Base-by-base conservation (phyloP, 2,888 invertebrate genomes). In the Scaptomyza tumidula region DNA sequence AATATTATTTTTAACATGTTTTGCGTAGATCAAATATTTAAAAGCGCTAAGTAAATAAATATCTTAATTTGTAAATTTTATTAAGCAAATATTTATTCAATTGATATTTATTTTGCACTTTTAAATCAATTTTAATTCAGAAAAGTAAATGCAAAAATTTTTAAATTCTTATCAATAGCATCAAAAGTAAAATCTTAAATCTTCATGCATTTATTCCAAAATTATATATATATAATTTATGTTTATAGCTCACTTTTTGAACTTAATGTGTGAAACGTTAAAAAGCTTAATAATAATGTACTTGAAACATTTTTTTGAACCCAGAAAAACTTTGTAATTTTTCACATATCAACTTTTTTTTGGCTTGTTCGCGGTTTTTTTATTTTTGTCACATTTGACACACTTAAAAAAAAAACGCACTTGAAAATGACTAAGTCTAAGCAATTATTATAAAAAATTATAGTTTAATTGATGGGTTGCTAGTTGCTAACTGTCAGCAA, bases 371-470 rank as follows among this genome's bases (percentile, higher is more conserved):
- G 19, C 19, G 1, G 19, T 19, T 16, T 41, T 29, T 37, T 24
- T 19, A 1, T 37, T 55, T 33, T 35, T 43, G n/a, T 63, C 46
- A 31, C 24, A 54, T 67, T 76, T 76, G 68, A 68, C 72, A 67
- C 60, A 76, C 72, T 13, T 33, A 10, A 33, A 33, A 10, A 76
- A 60, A 54, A 71, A 56, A 66, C 45, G 56, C 68, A 73, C 62
- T 72, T 77, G 74, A 61, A 45, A 27, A 43, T 37, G 48, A 48
- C 66, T 43, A 53, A n/a, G n/a, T 27, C 33, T 35, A 16, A 54
- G 35, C 45, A 67, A 67, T 58, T 48, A 72, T 62, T 61, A 50
- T 63, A 52, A 31, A 50, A 48, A 68, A 68, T 55, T 72, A 68
- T 16, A 55, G 48, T 60, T 66, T 35, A 54, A 54, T 44, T 69